Evolutionary conservation across 2,797 vertebrate species (phyloP).

Genomic region (Parambassis ranga): DNA sequence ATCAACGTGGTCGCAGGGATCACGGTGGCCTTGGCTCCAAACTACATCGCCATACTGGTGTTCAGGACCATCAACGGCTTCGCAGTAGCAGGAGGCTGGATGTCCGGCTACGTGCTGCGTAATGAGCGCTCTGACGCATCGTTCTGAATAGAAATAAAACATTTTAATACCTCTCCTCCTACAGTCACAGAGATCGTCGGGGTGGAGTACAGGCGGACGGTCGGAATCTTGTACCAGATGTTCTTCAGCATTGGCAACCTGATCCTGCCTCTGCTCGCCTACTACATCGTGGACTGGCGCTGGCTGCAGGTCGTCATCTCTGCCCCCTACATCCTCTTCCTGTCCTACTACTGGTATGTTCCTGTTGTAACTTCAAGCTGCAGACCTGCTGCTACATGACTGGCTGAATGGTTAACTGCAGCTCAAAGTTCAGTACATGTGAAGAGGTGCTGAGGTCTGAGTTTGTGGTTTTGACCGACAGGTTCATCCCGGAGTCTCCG

Average conservation of each 20-base stretch:
- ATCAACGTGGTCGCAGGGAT: conserved; percentile 83
- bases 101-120: conserved; percentile 89
- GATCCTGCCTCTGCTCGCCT: conserved; percentile 91
- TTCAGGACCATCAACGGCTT: conserved; percentile 87
- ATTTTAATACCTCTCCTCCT: neutral
- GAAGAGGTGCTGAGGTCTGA: neutral
- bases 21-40: conserved; percentile 83
- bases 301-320: conserved; percentile 90
- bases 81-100: conserved; percentile 90
- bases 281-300: conserved; percentile 89
- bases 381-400: neutral
- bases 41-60: conserved; percentile 84
- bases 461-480: conserved; percentile 39
- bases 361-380: neutral
- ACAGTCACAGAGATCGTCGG: conserved; percentile 95
- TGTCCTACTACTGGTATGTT: conserved; percentile 92
- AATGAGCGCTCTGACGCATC: conserved; percentile 47
- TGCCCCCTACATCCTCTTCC: conserved; percentile 88
- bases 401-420: no score
- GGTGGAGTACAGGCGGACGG: conserved; percentile 87
- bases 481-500: conserved; percentile 92
- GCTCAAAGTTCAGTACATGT: no score
- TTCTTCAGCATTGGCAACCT: conserved; percentile 93
- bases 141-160: neutral
- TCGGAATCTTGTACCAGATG: conserved; percentile 92